Base-by-base conservation (phyloP, 2,888 invertebrate genomes). In the Amaurobius ferox region DNA sequence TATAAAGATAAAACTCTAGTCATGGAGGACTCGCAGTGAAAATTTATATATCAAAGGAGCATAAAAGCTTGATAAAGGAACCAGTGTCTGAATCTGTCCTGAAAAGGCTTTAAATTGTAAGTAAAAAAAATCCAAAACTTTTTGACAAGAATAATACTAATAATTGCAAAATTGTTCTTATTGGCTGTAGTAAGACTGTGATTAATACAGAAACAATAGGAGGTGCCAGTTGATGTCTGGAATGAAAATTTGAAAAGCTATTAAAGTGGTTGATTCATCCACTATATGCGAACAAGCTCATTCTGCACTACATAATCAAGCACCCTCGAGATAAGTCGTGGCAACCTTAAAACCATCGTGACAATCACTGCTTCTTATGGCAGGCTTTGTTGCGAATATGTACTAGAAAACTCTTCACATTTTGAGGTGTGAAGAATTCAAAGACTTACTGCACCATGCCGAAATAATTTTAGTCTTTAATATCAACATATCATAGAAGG, bases 21-120 rank as follows among this genome's bases (percentile, higher is more conserved):
- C 44, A 44, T 1, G 44, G 44, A 44, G 44, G 44, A 44, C 1
- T 44, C 1, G n/a, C 13, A n/a, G 44, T 16, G 44, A 44, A 44
- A 44, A 44, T 13, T 44, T 44, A 44, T 44, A 3, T 44, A n/a
- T n/a, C n/a, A 44, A n/a, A 44, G 44, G 44, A 44, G 44, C 44
- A 44, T 44, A 44, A 16, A 44, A 44, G 44, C 44, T 44, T 44
- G 44, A 44, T 44, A 44, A 44, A 44, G 44, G 44, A 44, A 44
- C 44, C 44, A 44, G 44, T 13, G 44, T 44, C 44, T 44, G 44
- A 44, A 3, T 44, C 13, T 44, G n/a, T 44, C 16, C 16, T n/a
- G n/a, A n/a, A n/a, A n/a, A n/a, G n/a, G n/a, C n/a, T n/a, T n/a
- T n/a, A n/a, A n/a, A n/a, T n/a, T n/a, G n/a, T n/a, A n/a, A n/a